phyloP scores from a whole-genome alignment of 2,113 vertebrate genomes.

The Chitala chitala region DNA sequence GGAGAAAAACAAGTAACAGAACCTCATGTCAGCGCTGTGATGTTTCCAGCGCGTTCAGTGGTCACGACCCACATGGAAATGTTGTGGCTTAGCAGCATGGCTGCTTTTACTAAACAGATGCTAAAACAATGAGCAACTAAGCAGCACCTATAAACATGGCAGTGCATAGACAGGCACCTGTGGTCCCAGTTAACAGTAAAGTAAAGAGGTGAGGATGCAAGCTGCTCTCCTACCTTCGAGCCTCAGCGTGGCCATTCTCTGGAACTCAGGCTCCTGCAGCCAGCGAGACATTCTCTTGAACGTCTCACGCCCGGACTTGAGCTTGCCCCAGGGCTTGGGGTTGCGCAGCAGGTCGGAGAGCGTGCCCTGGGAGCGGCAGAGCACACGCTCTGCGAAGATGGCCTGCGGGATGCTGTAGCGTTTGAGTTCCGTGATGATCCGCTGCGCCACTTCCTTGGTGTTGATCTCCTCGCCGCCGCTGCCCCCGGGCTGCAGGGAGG shows the following conservation, averaged over 20 bases:
- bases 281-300: constrained; percentile 79
- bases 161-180: no score
- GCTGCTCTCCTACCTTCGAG: constrained; percentile 69
- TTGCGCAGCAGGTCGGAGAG: constrained; percentile 77
- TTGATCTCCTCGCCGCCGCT: constrained; percentile 68
- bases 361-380: constrained; percentile 76
- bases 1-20: no score
- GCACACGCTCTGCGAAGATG: constrained; percentile 74
- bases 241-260: constrained; percentile 76
- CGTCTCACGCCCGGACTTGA: constrained; percentile 78
- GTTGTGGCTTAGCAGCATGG: no score
- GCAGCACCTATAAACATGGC: no score
- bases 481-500: constrained; percentile 44
- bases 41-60: no score
- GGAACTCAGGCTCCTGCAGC: constrained; percentile 78
- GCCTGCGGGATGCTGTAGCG: constrained; percentile 80
- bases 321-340: constrained; percentile 80
- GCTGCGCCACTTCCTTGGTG: constrained; percentile 76
- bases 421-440: constrained; percentile 77
- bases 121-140: no score
- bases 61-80: no score
- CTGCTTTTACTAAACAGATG: no score
- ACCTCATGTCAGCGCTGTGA: no score
- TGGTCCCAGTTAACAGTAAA: no score
- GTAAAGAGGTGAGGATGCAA: constrained; percentile 9